phyloP scores from a whole-genome alignment of 2,797 vertebrate species.

The Pelochelys cantorii region DNA sequence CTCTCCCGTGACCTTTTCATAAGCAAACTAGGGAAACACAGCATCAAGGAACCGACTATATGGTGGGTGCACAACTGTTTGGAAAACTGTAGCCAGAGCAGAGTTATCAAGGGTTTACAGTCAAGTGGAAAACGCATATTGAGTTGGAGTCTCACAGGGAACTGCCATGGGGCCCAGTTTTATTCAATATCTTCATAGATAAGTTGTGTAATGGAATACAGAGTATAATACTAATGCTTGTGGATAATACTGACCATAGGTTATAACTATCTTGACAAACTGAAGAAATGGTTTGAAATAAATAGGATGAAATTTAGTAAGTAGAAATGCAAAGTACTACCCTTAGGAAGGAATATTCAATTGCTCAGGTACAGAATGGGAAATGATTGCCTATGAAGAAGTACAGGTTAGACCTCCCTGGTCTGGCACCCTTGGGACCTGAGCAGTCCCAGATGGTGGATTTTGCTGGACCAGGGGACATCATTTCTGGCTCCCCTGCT shows the following conservation, averaged over 20 bases:
- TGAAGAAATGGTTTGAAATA: neutral
- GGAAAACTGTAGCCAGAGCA: neutral
- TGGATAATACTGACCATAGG: neutral
- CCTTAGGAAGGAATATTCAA: neutral
- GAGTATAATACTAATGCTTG: neutral
- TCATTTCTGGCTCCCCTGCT: too few species aligned
- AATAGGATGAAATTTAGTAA: neutral
- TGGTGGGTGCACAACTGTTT: neutral
- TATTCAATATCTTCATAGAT: neutral
- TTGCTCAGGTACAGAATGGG: neutral
- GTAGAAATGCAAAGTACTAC: neutral
- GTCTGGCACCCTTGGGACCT: too few species aligned
- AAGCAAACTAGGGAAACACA: neutral
- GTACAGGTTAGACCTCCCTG: neutral
- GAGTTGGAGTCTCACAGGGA: neutral
- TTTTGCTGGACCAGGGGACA: too few species aligned
- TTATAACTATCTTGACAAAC: neutral
- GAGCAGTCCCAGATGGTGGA: too few species aligned
- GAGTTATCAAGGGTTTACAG: neutral
- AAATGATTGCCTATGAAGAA: neutral
- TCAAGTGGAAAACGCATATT: neutral
- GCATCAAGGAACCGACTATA: neutral
- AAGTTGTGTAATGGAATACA: neutral
- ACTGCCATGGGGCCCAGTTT: neutral
- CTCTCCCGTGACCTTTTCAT: neutral